Evolutionary conservation across 2,113 vertebrate genomes (phyloP), one percentile per base, ranked within the genome.

Genomic region (Abramis brama): DNA sequence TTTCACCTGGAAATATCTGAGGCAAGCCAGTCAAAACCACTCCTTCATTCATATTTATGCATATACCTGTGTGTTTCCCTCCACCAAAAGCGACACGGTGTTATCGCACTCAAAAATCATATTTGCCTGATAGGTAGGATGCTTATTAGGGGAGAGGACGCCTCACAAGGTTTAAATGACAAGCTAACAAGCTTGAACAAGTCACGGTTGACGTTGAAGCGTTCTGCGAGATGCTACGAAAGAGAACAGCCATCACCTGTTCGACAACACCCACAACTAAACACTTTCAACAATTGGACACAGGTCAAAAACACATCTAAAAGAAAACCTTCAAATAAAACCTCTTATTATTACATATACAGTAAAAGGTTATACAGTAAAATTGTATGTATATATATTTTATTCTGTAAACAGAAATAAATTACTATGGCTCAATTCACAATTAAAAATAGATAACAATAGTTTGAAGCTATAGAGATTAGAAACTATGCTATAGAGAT

Each of bases 31-130:
- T 83, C 89, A 87, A 55, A 79, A 75, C 78, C 68, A 73, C 66
- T 83, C 43, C 50, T 81, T 71, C 78, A 68, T 87, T 88, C 83
- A 86, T 74, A 88, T 88, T 82, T 85, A 88, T 89, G 81, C 85
- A 85, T 86, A 79, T 85, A 85, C 74, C 23, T 43, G 66, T 74
- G 25, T 57, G 36, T 76, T 59, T 60, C 25, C 27, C 12, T 19
- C 25, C 43, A 43, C 13, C 60, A 21, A 43, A 85, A 68, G 27
- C 8, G 8, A 50, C 21, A 85, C 5, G 8, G 45, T 50, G 81
- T 76, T 78, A 81, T 74, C 55, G 21, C 68, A 75, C 77, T 80
- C 68, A 43, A 79, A 70, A 83, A 83, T 85, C 84, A 83, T 71
- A 79, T 33, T 70, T 66, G 4, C 8, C 52, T 60, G 79, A 88